A percentile compares a stretch with the other conserved stretches of the same genome.
Evolutionary conservation across 2,797 vertebrate genomes (phyloP).

Genomic region (Alauda arvensis): DNA sequence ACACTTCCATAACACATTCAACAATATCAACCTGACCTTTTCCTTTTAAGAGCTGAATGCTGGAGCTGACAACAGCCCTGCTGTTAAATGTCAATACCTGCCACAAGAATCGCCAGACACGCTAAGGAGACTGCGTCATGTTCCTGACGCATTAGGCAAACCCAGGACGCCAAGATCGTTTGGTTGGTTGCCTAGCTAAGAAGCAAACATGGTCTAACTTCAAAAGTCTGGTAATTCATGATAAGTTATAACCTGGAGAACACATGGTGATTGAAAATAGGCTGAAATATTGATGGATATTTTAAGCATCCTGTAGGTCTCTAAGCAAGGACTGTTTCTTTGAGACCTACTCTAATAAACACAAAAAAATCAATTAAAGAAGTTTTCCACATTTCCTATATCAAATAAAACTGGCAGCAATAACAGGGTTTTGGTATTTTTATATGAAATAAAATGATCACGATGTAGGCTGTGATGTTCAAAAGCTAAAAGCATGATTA

Average conservation of each 20-base stretch:
- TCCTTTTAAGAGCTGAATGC: background rate
- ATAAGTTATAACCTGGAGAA: background rate
- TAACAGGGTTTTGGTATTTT: background rate
- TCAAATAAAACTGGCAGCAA: background rate
- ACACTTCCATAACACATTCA: background rate
- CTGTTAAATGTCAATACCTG: constrained; percentile 46
- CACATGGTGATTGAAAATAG: background rate
- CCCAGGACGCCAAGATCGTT: background rate
- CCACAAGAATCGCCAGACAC: background rate
- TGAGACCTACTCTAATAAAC: background rate
- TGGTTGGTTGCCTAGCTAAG: constrained; percentile 25
- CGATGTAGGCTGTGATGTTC: background rate
- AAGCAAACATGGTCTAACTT: background rate
- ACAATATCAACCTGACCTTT: constrained; percentile 25
- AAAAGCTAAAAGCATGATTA: background rate
- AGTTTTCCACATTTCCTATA: background rate
- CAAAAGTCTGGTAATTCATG: background rate
- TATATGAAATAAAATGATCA: background rate
- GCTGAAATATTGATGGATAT: background rate
- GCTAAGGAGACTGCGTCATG: background rate
- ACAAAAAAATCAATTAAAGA: background rate
- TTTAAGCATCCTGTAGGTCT: background rate
- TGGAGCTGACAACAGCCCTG: background rate
- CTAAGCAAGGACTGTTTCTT: background rate
- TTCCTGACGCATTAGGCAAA: background rate